Evolutionary conservation across 2,797 vertebrate genomes (phyloP), one percentile per base, ranked within the genome.

Genomic region (Silurus aristotelis): DNA sequence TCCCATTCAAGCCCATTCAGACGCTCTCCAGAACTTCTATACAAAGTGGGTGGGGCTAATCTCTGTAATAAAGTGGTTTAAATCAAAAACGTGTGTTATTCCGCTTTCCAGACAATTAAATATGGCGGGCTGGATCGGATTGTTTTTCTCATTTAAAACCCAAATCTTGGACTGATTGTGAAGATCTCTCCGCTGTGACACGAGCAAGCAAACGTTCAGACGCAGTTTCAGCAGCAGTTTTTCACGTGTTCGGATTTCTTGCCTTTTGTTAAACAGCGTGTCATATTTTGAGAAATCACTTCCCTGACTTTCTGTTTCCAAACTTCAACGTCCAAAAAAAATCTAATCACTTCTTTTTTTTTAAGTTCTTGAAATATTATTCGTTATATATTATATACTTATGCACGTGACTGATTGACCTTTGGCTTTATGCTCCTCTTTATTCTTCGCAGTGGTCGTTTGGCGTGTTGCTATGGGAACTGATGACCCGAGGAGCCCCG

Each of bases 401-500:
- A 52, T 52, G 48, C 48, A 52, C 10, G 48, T 52, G 48, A 52
- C 48, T 0, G 48, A 38, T 38, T 38, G 38, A 38, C 38, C 38
- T 38, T 77, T 77, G 5, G 13, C 56, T 38, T 7, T n/a, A 17
- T 48, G 46, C 78, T 55, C 4, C 27, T 73, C 84, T 88, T 82
- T 79, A 90, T 25, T 87, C 89, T 82, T 89, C 84, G 19, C 87
- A 99, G 98, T 99, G 98, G 98, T 99, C 98, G 13, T 99, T 99
- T 86, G 98, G 98, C 0, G 97, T 99, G 89, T 92, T 99, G 88
- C 94, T 99, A 72, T 99, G 98, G 98, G 98, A 99, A 87, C 95
- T 99, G 88, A 99, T 99, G 98, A 99, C 98, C 68, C 96, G 98
- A 64, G 98, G 98, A 66, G 98, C 98, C 1, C 98, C 98, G 2